Conservation (phyloP, 2,113 vertebrate species). For the Prionailurus viverrinus region DNA sequence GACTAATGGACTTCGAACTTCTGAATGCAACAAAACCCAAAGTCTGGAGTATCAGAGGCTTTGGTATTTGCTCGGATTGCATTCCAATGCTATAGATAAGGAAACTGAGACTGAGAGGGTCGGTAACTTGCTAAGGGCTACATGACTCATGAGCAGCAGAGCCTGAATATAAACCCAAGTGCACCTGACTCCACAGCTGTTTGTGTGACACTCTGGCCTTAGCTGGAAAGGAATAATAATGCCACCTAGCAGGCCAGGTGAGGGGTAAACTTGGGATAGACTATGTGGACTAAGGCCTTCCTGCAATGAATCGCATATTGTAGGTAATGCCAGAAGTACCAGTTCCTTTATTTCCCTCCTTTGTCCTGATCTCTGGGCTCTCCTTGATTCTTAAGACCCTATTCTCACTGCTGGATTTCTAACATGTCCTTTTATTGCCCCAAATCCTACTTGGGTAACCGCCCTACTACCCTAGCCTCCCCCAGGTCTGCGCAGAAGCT, state of each 20-base stretch:
- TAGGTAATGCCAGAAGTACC: not conserved
- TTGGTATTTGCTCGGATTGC: not conserved
- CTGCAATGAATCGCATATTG: rapidly evolving
- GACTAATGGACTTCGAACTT: not conserved
- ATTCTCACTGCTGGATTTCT: not conserved
- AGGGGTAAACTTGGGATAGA: not conserved
- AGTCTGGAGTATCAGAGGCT: not conserved
- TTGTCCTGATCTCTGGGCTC: not conserved
- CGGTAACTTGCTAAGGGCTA: not conserved
- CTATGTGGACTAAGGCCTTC: not conserved
- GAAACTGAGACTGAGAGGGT: not conserved
- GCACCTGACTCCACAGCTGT: not conserved
- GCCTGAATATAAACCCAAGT: not conserved
- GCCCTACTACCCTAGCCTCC: not conserved
- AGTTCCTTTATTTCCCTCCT: not conserved
- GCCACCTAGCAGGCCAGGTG: not conserved
- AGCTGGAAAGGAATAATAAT: not conserved
- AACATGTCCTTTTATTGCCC: not conserved
- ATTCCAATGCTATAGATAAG: not conserved
- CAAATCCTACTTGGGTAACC: not conserved
- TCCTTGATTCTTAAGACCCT: not conserved
- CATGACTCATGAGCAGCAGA: not conserved
- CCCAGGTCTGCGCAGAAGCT: not conserved
- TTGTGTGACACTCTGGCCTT: not conserved
- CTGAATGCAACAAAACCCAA: not conserved